Base-by-base conservation (phyloP, 2,797 vertebrate species). In the Myripristis murdjan region DNA sequence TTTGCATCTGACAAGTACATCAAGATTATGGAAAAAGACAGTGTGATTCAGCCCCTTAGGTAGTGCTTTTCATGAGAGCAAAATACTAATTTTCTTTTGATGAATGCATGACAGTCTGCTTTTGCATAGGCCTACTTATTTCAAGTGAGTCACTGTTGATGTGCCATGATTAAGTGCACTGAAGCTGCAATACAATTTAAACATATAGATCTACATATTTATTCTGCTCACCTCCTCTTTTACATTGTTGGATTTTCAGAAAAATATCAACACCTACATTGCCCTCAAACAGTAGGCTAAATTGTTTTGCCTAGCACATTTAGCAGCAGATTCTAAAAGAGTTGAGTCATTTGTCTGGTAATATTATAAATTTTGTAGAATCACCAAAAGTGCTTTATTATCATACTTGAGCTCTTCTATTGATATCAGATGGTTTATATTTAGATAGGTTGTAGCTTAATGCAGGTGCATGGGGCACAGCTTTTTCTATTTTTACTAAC, bases 241-340 rank as follows among this genome's bases (percentile, higher is more conserved):
- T 58, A 33, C 8, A 60, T 26, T 59, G 24, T 23, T 44, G 14
- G 16, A 54, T 59, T 55, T 53, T 10, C 12, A 18, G 44, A 60
- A 20, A 75, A 68, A 74, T 20, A 10, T 24, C 8, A 70, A 46
- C 23, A 43, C 23, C 43, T 65, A 59, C 11, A 24, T 66, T 54
- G 71, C 65, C 73, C 73, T 52, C 37, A 16, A 78, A 59, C 74
- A 47, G 67, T 65, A 77, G 79, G 79, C 64, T 78, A 62, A 71
- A 80, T 88, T 89, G 85, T 86, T 89, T 90, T 78, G 23, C 73
- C 33, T 57, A 71, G 78, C 85, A 92, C 87, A 81, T 90, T 84
- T 81, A 68, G 67, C 70, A 84, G 79, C 87, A 88, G 84, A 83
- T 79, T 86, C 85, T 71, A 61, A 26, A 63, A 37, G 9, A 37